These are phyloP conservation scores for Acleris holmiana DNA, from an alignment of 2,888 invertebrate genomes.

Conservation along the genomic window DNA sequence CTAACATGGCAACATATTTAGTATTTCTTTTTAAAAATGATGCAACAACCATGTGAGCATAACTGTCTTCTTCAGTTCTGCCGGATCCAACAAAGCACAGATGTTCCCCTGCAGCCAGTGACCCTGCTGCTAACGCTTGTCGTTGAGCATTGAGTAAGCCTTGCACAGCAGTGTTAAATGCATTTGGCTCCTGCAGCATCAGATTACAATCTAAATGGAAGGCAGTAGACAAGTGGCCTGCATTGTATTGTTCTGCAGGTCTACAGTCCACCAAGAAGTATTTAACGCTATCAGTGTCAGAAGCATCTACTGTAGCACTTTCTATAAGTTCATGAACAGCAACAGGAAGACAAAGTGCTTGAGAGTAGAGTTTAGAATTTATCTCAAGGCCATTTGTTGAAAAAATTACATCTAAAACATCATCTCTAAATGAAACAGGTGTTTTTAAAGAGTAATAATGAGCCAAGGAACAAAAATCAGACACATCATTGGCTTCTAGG, in stretches of 20 bases:
- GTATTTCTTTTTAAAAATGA: slow-evolving; percentile 97
- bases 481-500: slow-evolving; percentile 96
- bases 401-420: slow-evolving; percentile 87
- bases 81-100: slow-evolving; percentile 97
- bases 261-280: slow-evolving; percentile 99
- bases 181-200: slow-evolving; percentile 97
- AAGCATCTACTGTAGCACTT: slow-evolving; percentile 88
- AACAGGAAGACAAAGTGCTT: slow-evolving; percentile 98
- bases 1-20: slow-evolving; percentile 95
- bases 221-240: slow-evolving; percentile 97
- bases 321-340: slow-evolving; percentile 96
- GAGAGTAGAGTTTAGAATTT: slow-evolving; percentile 87
- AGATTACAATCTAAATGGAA: slow-evolving; percentile 99
- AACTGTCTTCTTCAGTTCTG: slow-evolving; percentile 96
- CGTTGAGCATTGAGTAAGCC: slow-evolving; percentile 95
- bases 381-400: slow-evolving; percentile 83
- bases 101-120: slow-evolving; percentile 94
- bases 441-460: slow-evolving; percentile 97
- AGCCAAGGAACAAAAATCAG: slow-evolving; percentile 98
- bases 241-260: slow-evolving; percentile 98
- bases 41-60: slow-evolving; percentile 99
- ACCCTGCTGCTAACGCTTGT: slow-evolving; percentile 93
- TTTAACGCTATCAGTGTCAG: slow-evolving; percentile 87
- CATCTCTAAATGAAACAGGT: slow-evolving; percentile 95
- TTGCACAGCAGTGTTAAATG: slow-evolving; percentile 97